Base-by-base conservation (phyloP, 2,797 vertebrate species). In the Coregonus sp. region DNA sequence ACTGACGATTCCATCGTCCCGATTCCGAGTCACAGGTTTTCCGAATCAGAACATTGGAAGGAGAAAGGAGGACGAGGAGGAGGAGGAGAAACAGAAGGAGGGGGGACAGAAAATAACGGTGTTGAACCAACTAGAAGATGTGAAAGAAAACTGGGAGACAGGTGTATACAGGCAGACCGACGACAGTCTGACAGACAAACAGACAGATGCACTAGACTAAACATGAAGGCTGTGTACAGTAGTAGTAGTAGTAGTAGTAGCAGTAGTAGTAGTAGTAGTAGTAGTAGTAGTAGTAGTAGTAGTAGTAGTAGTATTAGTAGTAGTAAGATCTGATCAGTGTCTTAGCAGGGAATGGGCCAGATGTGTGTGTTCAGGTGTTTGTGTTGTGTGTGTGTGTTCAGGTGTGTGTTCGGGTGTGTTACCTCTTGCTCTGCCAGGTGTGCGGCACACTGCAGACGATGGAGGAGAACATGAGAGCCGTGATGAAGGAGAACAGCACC, bases 401-500 rank as follows among this genome's bases (percentile, higher is more conserved):
- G 35, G 1, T 73, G 51, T 70, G 79, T 37, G 67, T 71, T 73
- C 59, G 69, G 80, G 83, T 77, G 83, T 83, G 93, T 92, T 92
- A 99, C 97, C 97, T 98, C 91, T 98, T 98, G 69, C 96, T 93
- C 80, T 97, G 97, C 98, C 98, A 99, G 85, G 98, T 99, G 74
- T 99, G 98, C 0, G 98, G 98, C 82, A 98, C 93, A 0, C 98
- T 99, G 95, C 98, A 99, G 85, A 99, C 94, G 31, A 99, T 95
- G 75, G 98, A 99, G 87, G 97, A 99, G 95, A 99, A 98, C 98
- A 99, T 99, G 88, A 99, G 96, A 9, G 98, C 98, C 0, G 98
- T 99, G 93, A 98, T 95, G 59, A 99, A 98, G 83, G 98, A 99
- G 93, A 98, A 99, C 73, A 99, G 96, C 50, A 98, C 96, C 94